phyloP scores from a whole-genome alignment of 2,797 vertebrate genomes.

The Acanthurus leucopareius region DNA sequence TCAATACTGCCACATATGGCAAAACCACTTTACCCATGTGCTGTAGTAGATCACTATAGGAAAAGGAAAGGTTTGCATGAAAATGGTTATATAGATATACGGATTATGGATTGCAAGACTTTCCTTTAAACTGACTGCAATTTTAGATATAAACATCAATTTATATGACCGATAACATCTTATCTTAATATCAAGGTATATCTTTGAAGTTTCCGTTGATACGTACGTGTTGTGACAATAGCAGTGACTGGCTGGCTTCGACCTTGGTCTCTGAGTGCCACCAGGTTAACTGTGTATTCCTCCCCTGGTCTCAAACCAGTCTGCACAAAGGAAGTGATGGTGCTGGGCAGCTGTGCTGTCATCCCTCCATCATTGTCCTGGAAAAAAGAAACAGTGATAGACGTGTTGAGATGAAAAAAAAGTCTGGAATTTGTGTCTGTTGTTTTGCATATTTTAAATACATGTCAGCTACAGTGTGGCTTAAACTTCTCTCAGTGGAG shows the following conservation, averaged over 20 bases:
- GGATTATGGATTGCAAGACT: neutral
- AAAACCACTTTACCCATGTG: slow-evolving; percentile 82
- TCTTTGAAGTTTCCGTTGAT: neutral
- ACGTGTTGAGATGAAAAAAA: neutral
- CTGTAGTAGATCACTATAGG: neutral
- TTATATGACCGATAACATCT: neutral
- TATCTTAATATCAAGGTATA: neutral
- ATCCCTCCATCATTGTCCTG: slow-evolving; percentile 98
- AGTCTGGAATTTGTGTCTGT: neutral
- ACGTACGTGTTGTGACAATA: slow-evolving; percentile 90
- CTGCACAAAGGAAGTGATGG: slow-evolving; percentile 95
- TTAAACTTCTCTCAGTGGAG: slow-evolving; percentile 7
- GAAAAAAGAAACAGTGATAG: slow-evolving; percentile 17
- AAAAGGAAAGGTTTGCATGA: neutral
- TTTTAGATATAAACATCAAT: neutral
- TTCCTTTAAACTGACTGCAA: neutral
- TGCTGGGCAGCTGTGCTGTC: slow-evolving; percentile 96
- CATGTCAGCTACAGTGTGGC: slow-evolving; percentile 23
- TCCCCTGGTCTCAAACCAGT: slow-evolving; percentile 95
- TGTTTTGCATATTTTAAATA: slow-evolving; percentile 32
- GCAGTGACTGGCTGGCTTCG: slow-evolving; percentile 92
- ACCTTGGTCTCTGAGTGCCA: slow-evolving; percentile 94
- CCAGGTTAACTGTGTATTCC: slow-evolving; percentile 94
- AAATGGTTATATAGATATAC: too few relatives aligned
- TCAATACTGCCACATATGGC: slow-evolving; percentile 52